Percentiles rank a stretch among this genome's conserved stretches.
These are phyloP conservation scores for Gnathonemus echidnorhynchus DNA, from an alignment of 2,113 vertebrate species.

Conservation along the genomic window DNA sequence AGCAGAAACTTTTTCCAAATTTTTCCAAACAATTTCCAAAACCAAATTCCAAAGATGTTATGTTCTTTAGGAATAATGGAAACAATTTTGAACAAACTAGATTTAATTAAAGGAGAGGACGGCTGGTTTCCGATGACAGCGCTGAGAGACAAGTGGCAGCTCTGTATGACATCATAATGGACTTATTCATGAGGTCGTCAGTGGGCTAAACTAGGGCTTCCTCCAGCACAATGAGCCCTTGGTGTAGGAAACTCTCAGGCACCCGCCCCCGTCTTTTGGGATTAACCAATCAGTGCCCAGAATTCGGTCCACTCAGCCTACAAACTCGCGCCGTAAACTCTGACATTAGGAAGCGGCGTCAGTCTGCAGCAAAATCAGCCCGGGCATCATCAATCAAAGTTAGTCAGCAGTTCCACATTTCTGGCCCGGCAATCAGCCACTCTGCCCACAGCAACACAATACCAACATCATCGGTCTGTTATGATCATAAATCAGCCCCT, in stretches of 20 bases:
- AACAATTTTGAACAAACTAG: slow-evolving; percentile 16
- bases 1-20: background rate
- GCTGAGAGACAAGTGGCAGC: slow-evolving; percentile 19
- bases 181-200: slow-evolving; percentile 20
- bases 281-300: background rate
- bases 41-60: slow-evolving; percentile 26
- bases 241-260: background rate
- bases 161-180: slow-evolving; percentile 27
- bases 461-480: background rate
- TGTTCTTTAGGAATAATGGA: slow-evolving; percentile 16
- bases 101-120: slow-evolving; percentile 28
- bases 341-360: background rate
- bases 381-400: background rate
- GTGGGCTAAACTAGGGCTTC: background rate
- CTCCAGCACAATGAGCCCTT: slow-evolving; percentile 10
- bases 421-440: background rate
- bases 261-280: background rate
- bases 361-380: background rate
- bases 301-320: background rate
- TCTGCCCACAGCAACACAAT: background rate
- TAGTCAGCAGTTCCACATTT: background rate
- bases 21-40: slow-evolving; percentile 13
- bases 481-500: background rate
- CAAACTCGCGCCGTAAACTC: background rate
- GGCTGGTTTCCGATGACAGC: slow-evolving; percentile 12